Evolutionary conservation across 2,113 vertebrate species (phyloP).

Genomic region (Uria lomvia): DNA sequence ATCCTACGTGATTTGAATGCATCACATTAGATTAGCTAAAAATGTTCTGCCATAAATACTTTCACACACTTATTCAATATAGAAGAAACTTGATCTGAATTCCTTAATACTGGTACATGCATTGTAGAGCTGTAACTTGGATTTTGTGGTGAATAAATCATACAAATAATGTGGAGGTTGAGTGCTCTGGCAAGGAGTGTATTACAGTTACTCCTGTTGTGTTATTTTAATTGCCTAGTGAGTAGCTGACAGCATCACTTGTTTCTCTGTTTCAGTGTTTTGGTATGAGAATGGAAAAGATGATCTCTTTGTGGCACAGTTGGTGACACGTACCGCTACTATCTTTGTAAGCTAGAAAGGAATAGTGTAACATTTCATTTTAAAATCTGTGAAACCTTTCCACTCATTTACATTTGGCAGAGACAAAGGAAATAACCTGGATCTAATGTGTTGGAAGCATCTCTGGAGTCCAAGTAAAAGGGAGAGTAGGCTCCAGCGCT

Average conservation of each 20-base stretch:
- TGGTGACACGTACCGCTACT: constrained; percentile 11
- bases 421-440: constrained; percentile 4
- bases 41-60: not conserved
- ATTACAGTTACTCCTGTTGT: constrained; percentile 15
- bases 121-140: not conserved
- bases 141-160: constrained; percentile 19
- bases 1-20: not conserved
- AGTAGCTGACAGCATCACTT: not conserved
- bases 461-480: not conserved
- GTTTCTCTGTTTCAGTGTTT: not conserved
- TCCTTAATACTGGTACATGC: not conserved
- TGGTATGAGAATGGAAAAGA: not conserved
- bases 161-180: not conserved
- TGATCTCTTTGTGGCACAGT: constrained; percentile 2
- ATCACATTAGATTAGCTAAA: constrained; percentile 5
- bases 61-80: not conserved
- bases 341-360: not conserved
- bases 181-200: not conserved
- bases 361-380: not conserved
- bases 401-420: not conserved
- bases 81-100: not conserved
- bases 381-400: constrained; percentile 36
- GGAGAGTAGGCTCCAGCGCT: not conserved
- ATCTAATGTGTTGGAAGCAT: not conserved
- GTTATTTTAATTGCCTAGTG: constrained; percentile 31